Base-by-base conservation (phyloP, 2,797 vertebrate species). In the Trachurus trachurus region DNA sequence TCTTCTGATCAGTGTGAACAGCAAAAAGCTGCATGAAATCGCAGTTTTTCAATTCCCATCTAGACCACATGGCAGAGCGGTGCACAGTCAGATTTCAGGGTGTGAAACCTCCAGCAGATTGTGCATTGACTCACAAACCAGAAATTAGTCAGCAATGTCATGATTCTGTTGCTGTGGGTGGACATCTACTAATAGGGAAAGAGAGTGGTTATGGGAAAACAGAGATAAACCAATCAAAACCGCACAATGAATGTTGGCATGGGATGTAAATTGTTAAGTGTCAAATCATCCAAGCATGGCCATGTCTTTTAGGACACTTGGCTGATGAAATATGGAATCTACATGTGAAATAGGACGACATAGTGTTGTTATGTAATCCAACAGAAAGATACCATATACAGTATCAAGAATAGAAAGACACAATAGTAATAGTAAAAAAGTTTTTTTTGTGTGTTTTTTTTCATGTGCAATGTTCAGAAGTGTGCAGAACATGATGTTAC, bases 1-100 rank as follows among this genome's bases (percentile, higher is more conserved):
- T 83, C 78, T 76, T 81, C 71, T 72, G 82, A 84, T 88, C 72
- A 60, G 74, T 61, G 58, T 45, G 64, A 78, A 82, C 56, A 54
- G 67, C 42, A 80, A 47, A 75, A 80, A 84, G 57, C 69, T 76
- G 76, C 78, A 67, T 0, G 4, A 0, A 65, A 34, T 75, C 6
- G 5, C 65, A 72, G 49, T 81, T 79, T 80, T 76, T 47, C 61
- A 31, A 44, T 64, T 69, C 53, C 63, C 64, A 52, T 45, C 19
- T 57, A 74, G 63, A 75, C 59, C 62, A 34, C 57, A 64, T 54
- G 21, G 47, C 58, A 29, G 19, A 15, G 19, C 52, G 50, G 29
- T 42, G 21, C 52, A 67, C 66, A 63, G 21, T 61, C n/a, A 5
- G 49, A 81, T 74, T 67, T 19, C 59, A 60, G 53, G 49, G 37